Evolutionary conservation across 2,888 invertebrate genomes (phyloP), one percentile per base, ranked within the genome.

Genomic region (Hirudinaria manillensis): DNA sequence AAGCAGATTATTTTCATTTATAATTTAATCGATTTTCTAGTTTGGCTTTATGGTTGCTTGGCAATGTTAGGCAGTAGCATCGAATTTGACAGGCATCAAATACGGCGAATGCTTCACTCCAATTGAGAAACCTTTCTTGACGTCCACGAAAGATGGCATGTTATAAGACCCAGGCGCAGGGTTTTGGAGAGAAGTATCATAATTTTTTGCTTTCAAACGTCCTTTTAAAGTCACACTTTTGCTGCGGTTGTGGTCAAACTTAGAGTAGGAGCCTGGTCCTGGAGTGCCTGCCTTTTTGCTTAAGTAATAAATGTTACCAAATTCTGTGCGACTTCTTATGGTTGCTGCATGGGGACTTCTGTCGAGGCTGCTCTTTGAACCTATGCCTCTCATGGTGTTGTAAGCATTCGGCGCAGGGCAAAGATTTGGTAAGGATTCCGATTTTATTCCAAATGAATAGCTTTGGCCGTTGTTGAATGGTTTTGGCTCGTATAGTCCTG

Each of bases 131-230:
- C 76, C 75, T 51, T 19, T 76, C 29, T 55, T 27, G 29, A 19
- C 21, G 29, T 34, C 55, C 24, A 10, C 61, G 24, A n/a, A 38
- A 21, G 34, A 21, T n/a, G 45, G 32, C 24, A 74, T 29, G 55
- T 77, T 67, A 55, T 77, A 77, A 19, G 76, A 34, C 32, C 77
- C 77, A n/a, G 77, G 77, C 0, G 74, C 77, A 2, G 77, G 77
- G 74, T 77, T 76, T 4, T 74, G 51, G 67, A 68, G 70, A n/a
- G 74, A 71, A 27, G 76, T 75, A 71, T 77, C 76, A 61, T 77
- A 77, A 21, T 70, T 70, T 71, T 74, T 75, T 4, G 70, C 68
- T n/a, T 70, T 29, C 24, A 55, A 56, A 38, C 77, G 74, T 10
- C 73, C 53, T 71, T 76, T 72, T 24, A 77, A 74, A 24, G 70